Evolutionary conservation across 2,797 vertebrate species (phyloP), one percentile per base, ranked within the genome.

Genomic region (Syngnathus rostellatus): DNA sequence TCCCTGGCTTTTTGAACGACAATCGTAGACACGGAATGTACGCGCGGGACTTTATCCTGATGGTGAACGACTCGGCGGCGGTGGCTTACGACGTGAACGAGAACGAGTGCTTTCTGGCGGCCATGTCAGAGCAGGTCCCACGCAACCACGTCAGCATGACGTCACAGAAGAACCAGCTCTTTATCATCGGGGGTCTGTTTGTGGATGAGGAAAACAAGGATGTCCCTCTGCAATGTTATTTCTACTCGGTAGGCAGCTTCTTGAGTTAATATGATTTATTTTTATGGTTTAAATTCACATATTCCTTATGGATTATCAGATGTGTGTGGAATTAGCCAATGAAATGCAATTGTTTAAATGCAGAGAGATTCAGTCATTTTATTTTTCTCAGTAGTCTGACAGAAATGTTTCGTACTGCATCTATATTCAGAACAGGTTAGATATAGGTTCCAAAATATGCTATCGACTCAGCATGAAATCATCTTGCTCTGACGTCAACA

Each of bases 141-240:
- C 94, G 94, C 69, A 99, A 99, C 79, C 97, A 99, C 82, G 95
- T 96, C 79, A 97, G 97, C 89, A 70, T 94, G 61, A 91, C 88
- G 67, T 91, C 93, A 59, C 90, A 92, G 74, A 93, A 86, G 73
- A 99, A 98, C 80, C 91, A 94, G 77, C 89, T 98, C 37, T 99
- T 88, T 68, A 77, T 98, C 67, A 87, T 98, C 0, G 97, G 97
- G 55, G 97, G 97, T 46, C 85, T 99, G 5, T 99, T 99, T 68
- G 93, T 98, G 73, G 96, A 99, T 38, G 97, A 99, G 71, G 97
- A 98, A 25, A 94, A 94, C 85, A 98, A 98, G 78, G 94, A 96
- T 16, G 77, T 89, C 0, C 95, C 97, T 51, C 91, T 98, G 66
- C 96, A 99, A 63, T 98, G 96, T 1, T 99, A 99, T 71, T 94